Evolutionary conservation across 23 tunicate species (phyloP).

Genomic region (Diplosoma virens): DNA sequence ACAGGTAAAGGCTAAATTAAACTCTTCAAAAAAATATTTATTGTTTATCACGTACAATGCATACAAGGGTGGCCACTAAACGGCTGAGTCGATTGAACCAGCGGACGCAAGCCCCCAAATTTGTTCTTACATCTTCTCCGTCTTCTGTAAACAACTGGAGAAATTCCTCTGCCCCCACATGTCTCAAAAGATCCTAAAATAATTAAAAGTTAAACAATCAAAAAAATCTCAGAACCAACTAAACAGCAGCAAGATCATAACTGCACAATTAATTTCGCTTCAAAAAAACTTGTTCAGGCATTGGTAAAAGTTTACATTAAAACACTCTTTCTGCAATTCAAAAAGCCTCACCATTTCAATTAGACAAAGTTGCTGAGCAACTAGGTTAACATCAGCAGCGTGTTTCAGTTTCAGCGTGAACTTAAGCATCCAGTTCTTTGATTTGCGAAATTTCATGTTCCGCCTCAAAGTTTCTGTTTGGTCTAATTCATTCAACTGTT

Average conservation of each 20-base stretch:
- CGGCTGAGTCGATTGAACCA: constrained; percentile 91
- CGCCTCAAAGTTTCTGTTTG: constrained; percentile 19
- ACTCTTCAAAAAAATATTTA: no score
- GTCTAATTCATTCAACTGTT: constrained; percentile 39
- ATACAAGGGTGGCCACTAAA: constrained; percentile 71
- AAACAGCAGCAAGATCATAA: no score
- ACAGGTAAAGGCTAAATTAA: no score
- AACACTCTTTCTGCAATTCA: no score
- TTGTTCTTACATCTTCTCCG: constrained; percentile 50
- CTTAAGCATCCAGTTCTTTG: constrained; percentile 57
- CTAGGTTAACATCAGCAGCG: constrained; percentile 68
- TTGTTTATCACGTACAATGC: constrained; percentile 54
- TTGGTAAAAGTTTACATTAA: no score
- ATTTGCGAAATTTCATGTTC: constrained; percentile 41
- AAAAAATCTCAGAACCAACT: no score
- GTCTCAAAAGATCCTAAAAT: constrained; percentile 71
- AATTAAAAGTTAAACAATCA: no score
- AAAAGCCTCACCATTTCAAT: constrained; percentile 81
- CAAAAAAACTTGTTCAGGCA: no score
- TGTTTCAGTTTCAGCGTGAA: constrained; percentile 45
- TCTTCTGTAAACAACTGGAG: constrained; percentile 73
- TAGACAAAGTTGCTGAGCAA: constrained; percentile 85
- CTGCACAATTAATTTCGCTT: no score
- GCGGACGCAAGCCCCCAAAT: constrained; percentile 86
- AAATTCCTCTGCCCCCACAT: constrained; percentile 93